Base-by-base conservation (phyloP, 2,113 vertebrate species). In the Myotis yumanensis region DNA sequence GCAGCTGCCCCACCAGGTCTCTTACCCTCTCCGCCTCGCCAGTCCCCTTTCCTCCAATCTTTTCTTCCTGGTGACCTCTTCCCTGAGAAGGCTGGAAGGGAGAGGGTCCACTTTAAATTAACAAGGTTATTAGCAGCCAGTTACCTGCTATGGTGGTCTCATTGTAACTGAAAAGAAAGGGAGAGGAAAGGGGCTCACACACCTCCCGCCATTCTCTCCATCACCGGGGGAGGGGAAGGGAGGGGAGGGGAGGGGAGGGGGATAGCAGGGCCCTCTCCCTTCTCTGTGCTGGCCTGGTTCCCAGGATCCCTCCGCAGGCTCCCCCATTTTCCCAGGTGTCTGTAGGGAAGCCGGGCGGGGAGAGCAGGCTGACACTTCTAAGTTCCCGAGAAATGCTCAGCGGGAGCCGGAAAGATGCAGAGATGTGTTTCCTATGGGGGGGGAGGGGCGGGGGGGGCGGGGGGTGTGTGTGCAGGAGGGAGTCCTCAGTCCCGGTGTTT, bases 81-180 rank as follows among this genome's bases (percentile, higher is more conserved):
- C 97, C 97, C 96, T 81, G 93, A 95, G 95, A 96, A 93, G 97
- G 97, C 97, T 96, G 96, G 96, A 98, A 98, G 96, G 96, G 96
- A 97, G 96, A 97, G 96, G 95, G 98, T 97, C 97, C 97, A 97
- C 97, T 97, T 97, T 94, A 97, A 97, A 97, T 97, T 97, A 98
- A 98, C 97, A 97, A 97, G 96, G 97, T 98, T 98, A 98, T 98
- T 98, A 98, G 97, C 97, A 97, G 96, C 97, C 98, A 95, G 98
- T 98, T 97, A 97, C 87, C 96, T 95, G 96, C 95, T 75, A 18
- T 18, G 28, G 17, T 9, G 96, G 97, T 97, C 95, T 95, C 98
- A 93, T 80, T 95, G 93, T 97, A 98, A 98, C 97, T 98, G 97
- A 97, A 98, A 98, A 97, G 95, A 80, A 89, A 96, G 97, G 97